These are phyloP conservation scores for Drosophila funebris DNA, from an alignment of 1,140 invertebrate genomes.

Conservation along the genomic window DNA sequence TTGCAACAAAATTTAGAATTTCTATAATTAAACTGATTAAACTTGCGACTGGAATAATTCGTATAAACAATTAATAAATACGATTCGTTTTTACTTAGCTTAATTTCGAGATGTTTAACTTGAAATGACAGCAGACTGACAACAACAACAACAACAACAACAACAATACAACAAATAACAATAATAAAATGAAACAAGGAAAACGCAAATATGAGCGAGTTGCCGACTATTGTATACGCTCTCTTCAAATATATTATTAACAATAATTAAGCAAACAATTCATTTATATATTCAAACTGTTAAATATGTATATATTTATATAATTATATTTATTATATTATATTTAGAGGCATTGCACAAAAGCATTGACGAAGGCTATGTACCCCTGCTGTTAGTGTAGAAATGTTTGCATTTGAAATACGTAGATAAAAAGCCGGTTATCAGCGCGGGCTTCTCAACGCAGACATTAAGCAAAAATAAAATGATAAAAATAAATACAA, in stretches of 20 bases:
- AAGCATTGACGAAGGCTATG: not conserved
- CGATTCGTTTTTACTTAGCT: not conserved
- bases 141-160: not conserved
- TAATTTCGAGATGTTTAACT: not conserved
- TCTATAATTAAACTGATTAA: not conserved
- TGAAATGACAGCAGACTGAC: not conserved
- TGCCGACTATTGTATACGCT: not conserved
- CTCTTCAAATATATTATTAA: too few species aligned
- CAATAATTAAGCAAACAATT: too few species aligned
- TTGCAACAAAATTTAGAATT: not conserved
- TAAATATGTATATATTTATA: too few species aligned
- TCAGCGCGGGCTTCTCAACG: slow-evolving; percentile 14
- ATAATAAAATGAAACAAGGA: not conserved
- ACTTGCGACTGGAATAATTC: not conserved
- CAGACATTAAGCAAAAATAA: slow-evolving; percentile 19
- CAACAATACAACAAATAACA: too few species aligned
- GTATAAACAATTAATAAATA: not conserved
- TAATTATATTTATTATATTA: too few species aligned
- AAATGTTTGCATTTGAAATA: slow-evolving; percentile 3
- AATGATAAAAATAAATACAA: slow-evolving; percentile 72
- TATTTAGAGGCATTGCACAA: too few species aligned
- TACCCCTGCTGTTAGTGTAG: not conserved
- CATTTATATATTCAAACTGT: too few species aligned
- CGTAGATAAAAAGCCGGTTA: slow-evolving; percentile 12
- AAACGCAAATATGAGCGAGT: not conserved